These are phyloP conservation scores for Semibalanus balanoides DNA, from an alignment of 1,140 invertebrate genomes.

Conservation along the genomic window DNA sequence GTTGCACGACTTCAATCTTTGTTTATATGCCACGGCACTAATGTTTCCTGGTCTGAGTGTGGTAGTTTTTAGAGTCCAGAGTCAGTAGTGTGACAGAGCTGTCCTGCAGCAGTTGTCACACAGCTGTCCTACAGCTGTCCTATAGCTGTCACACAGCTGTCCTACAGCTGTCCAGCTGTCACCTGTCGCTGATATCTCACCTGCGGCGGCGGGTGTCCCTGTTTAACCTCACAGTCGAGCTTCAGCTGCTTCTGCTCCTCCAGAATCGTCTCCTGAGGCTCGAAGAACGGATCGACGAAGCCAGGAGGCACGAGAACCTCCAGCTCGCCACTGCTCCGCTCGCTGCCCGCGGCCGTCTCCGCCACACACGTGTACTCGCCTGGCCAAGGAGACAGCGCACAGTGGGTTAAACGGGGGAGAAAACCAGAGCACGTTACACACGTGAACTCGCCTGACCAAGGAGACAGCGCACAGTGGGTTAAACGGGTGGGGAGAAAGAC, in stretches of 20 bases:
- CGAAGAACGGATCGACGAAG: constrained; percentile 15
- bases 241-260: constrained; percentile 11
- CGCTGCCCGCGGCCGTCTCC: constrained; percentile 15
- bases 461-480: too few species aligned
- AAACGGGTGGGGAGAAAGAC: too few species aligned
- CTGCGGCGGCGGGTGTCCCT: constrained; percentile 18
- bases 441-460: constrained; percentile 11
- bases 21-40: too few species aligned
- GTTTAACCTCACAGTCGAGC: constrained; percentile 15
- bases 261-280: constrained; percentile 9
- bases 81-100: too few species aligned
- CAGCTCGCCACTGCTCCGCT: constrained; percentile 9
- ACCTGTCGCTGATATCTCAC: constrained; percentile 6
- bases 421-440: constrained; percentile 7
- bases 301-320: constrained; percentile 16
- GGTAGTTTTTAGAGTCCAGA: too few species aligned
- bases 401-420: too few species aligned
- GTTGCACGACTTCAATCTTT: too few species aligned
- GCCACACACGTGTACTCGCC: constrained; percentile 16
- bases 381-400: constrained; percentile 3
- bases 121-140: too few species aligned
- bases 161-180: too few species aligned
- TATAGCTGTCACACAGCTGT: too few species aligned
- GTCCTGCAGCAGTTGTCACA: too few species aligned
- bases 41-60: too few species aligned